A percentile compares a stretch with the other conserved stretches of the same genome.
phyloP scores from a whole-genome alignment of 2,113 vertebrate genomes.

The Salvelinus alpinus region DNA sequence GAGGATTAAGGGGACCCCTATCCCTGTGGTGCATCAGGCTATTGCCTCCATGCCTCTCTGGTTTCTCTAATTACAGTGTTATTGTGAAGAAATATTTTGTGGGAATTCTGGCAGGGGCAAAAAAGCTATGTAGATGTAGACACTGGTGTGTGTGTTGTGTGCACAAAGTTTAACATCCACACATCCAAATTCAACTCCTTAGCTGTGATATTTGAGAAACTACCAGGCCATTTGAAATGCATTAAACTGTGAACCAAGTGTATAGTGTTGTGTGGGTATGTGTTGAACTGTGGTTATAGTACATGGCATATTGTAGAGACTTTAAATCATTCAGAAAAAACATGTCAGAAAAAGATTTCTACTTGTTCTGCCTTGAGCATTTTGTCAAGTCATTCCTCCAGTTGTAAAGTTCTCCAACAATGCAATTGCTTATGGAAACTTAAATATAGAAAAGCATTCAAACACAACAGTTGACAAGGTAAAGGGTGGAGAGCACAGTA shows the following conservation, averaged over 20 bases:
- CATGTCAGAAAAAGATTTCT: not conserved
- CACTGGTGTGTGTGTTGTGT: no score
- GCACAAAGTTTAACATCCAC: not conserved
- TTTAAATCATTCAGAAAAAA: no score
- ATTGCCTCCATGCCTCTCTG: not conserved
- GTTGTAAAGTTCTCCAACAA: constrained; percentile 25
- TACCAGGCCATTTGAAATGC: not conserved
- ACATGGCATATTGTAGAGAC: no score
- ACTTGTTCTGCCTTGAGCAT: not conserved
- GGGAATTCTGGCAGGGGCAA: not conserved
- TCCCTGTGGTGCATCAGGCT: not conserved
- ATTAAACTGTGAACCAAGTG: not conserved
- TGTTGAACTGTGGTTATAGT: not conserved
- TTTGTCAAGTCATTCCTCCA: not conserved
- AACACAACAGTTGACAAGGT: constrained; percentile 56
- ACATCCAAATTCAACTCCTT: not conserved
- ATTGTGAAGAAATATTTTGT: not conserved
- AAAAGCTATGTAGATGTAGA: not conserved
- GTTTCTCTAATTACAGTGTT: not conserved
- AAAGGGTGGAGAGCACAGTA: constrained; percentile 35
- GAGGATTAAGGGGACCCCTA: not conserved
- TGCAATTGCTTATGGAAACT: constrained; percentile 36
- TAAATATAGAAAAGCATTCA: constrained; percentile 41
- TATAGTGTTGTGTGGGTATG: not conserved
- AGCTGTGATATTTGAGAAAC: not conserved